Evolutionary conservation across 1,140 invertebrate genomes (phyloP), one percentile per base, ranked within the genome.

Genomic region (Patella vulgata): DNA sequence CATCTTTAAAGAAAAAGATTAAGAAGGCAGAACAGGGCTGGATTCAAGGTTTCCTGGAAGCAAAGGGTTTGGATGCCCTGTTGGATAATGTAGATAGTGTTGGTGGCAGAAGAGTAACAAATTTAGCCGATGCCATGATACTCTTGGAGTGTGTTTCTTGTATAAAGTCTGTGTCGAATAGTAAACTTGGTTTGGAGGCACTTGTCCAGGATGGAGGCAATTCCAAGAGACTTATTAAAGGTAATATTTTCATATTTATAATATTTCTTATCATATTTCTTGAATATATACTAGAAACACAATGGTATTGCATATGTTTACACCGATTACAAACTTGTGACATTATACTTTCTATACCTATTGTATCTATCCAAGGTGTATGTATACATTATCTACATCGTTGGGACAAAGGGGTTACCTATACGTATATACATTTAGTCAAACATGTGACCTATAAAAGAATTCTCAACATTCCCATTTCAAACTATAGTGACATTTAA

Each of bases 151-250:
- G 84, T 66, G 81, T 87, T 3, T 58, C 71, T 3, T 87, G 85
- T 57, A 68, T 88, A 52, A 80, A 83, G 54, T 79, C 82, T 1
- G 81, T 88, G 21, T 84, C 88, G 71, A 87, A 87, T 70, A 86
- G 85, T 0, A 79, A 79, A 58, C 75, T 82, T 19, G 87, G 87
- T 11, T 70, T 88, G 23, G 79, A 85, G 19, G 84, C 82, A 62
- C 80, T 88, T n/a, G 80, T 85, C 1, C 73, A 83, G 27, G 77
- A 85, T 33, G 57, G 70, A 3, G 81, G 84, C 40, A 84, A 85
- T 65, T 78, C 80, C 0, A 70, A 79, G 23, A 80, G 85, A 58
- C 76, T 87, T 11, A 79, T 83, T 23, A 80, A 78, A 71, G 82
- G 86, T 88, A 76, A 57, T 58, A 31, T 14, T 44, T 44, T 30